Evolutionary conservation across 2,797 vertebrate species (phyloP).

Genomic region (Harpia harpyja): DNA sequence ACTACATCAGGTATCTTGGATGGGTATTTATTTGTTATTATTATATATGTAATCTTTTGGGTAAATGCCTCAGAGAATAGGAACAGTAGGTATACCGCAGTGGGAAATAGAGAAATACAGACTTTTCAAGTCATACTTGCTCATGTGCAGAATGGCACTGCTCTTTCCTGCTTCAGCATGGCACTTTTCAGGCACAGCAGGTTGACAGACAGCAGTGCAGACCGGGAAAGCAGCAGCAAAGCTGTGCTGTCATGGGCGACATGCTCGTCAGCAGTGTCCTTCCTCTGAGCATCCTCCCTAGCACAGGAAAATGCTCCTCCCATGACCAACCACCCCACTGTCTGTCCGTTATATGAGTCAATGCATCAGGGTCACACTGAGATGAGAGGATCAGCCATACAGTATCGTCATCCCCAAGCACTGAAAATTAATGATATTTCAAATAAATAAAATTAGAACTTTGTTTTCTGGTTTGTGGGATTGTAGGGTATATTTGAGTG

Average conservation of each 20-base stretch:
- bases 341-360: fast-evolving
- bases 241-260: fast-evolving
- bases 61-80: background rate
- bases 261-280: background rate
- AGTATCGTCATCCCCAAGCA: background rate
- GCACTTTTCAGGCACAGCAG: background rate
- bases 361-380: background rate
- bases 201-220: background rate
- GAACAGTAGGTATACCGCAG: background rate
- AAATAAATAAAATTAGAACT: background rate
- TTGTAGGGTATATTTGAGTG: background rate
- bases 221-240: background rate
- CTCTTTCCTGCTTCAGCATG: background rate
- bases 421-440: background rate
- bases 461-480: constrained; percentile 11
- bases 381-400: background rate
- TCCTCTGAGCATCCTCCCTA: background rate
- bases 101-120: background rate
- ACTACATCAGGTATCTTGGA: background rate
- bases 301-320: background rate
- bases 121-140: background rate
- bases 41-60: background rate
- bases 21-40: background rate
- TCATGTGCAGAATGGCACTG: background rate
- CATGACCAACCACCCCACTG: fast-evolving